Base-by-base conservation (phyloP, 2,888 invertebrate genomes). In the Geophilus truncorum region DNA sequence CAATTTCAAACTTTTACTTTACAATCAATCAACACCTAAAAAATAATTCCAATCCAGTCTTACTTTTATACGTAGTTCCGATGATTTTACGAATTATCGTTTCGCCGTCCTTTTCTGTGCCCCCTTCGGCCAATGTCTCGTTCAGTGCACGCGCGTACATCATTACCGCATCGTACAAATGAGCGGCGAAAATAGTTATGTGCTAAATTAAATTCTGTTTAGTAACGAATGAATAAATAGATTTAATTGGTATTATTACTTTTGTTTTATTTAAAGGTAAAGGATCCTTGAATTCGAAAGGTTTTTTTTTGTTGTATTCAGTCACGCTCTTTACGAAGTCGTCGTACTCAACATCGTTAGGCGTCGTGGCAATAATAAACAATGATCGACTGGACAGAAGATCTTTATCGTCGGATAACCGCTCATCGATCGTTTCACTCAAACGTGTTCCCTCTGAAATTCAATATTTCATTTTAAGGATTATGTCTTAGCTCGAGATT, bases 331-430 rank as follows among this genome's bases (percentile, higher is more conserved):
- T 89, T 85, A 92, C 92, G 81, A 94, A 90, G 81, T 89, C 88
- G 84, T 85, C 83, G 80, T 86, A 84, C 6, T 84, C 83, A 0
- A 2, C 21, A 36, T 40, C 21, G 3, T n/a, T 18, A 40, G 95
- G 94, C 25, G 95, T 94, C 0, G 95, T 93, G 0, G 94, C 95
- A 70, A 98, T 93, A 23, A 97, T 95, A 82, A 98, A 90, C 30
- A 97, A 89, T 1, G 95, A 96, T 85, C 92, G 91, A 1, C 94
- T 32, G 0, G 28, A 10, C 18, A n/a, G 15, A 9, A 76, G 18
- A 76, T 32, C 34, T 76, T 76, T 30, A 18, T 21, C 21, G 57
- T 62, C 57, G 21, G 21, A 23, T 62, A 62, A 21, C 18, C 57
- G 57, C 21, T 62, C n/a, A 62, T 62, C 57, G 40, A 40, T 40